These are phyloP conservation scores for Myotis pilosus DNA, from an alignment of 2,797 vertebrate species.

Conservation along the genomic window DNA sequence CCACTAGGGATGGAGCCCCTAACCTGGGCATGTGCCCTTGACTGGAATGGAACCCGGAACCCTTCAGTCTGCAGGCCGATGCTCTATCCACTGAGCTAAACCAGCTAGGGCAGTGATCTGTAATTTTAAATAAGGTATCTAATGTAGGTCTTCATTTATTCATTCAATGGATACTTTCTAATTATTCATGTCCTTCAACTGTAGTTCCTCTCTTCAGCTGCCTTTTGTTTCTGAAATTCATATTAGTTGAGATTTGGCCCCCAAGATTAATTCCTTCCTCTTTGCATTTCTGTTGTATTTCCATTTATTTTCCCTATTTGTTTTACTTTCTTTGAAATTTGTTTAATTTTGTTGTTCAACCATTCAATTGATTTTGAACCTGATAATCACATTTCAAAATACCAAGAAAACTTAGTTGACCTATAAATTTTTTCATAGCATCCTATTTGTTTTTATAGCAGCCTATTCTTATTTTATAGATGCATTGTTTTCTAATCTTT, in stretches of 20 bases:
- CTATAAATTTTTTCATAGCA: neutral
- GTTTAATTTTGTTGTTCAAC: constrained; percentile 13
- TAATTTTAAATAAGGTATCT: neutral
- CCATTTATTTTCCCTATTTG: neutral
- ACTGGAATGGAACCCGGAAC: too few relatives aligned
- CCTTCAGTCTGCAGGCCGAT: too few relatives aligned
- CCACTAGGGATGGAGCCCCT: too few relatives aligned
- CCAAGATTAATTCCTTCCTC: neutral
- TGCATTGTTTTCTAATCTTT: neutral
- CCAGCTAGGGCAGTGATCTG: neutral
- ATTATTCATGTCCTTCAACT: neutral
- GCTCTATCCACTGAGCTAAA: too few relatives aligned
- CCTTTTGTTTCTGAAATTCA: constrained; percentile 1
- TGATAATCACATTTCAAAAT: constrained; percentile 18
- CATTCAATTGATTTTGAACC: neutral
- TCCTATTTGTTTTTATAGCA: neutral
- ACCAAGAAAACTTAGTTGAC: neutral
- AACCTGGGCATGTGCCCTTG: too few relatives aligned
- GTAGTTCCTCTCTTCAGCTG: neutral
- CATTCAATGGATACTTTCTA: neutral
- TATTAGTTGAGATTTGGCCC: neutral
- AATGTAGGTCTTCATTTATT: neutral
- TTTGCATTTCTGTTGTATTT: neutral
- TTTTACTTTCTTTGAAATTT: neutral
- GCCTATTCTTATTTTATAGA: neutral